A percentile compares a stretch with the other conserved stretches of the same genome.
Conservation (phyloP, 2,113 vertebrate species). For the Halichoerus grypus region DNA sequence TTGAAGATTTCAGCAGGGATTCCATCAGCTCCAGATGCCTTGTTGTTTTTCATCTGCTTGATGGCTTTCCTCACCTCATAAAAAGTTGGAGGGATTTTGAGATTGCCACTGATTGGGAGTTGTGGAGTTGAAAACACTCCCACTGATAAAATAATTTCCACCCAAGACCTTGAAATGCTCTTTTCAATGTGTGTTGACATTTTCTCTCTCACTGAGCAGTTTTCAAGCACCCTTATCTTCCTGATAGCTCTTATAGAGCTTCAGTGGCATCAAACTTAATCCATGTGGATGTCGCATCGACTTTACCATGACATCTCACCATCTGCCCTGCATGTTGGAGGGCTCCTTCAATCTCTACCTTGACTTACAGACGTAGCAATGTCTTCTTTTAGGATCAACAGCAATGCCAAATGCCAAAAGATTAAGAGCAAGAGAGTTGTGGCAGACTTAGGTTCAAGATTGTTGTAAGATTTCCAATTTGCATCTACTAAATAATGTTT, state of each 20-base stretch:
- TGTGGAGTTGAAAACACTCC: conserved; percentile 77
- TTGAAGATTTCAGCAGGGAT: conserved; percentile 80
- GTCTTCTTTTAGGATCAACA: neutral
- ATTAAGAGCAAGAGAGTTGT: neutral
- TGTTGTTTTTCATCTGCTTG: conserved; percentile 83
- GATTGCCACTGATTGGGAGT: conserved; percentile 72
- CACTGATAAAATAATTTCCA: conserved; percentile 81
- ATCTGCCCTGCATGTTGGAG: neutral
- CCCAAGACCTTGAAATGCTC: conserved; percentile 77
- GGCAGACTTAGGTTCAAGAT: neutral
- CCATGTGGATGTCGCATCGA: neutral
- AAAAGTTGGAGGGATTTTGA: conserved; percentile 81
- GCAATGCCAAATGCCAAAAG: neutral
- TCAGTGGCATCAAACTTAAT: neutral
- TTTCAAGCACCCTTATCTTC: conserved; percentile 60
- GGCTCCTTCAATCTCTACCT: neutral
- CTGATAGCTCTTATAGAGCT: conserved; percentile 13
- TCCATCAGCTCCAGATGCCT: conserved; percentile 81
- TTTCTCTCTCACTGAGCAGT: conserved; percentile 61
- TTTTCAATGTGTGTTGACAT: conserved; percentile 65
- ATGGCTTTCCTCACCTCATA: conserved; percentile 83
- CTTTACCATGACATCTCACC: neutral
- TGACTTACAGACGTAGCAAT: neutral
- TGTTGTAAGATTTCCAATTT: neutral
- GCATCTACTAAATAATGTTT: neutral